These are phyloP conservation scores for Oophaga pumilio DNA, from an alignment of 2,113 vertebrate genomes.

Conservation along the genomic window DNA sequence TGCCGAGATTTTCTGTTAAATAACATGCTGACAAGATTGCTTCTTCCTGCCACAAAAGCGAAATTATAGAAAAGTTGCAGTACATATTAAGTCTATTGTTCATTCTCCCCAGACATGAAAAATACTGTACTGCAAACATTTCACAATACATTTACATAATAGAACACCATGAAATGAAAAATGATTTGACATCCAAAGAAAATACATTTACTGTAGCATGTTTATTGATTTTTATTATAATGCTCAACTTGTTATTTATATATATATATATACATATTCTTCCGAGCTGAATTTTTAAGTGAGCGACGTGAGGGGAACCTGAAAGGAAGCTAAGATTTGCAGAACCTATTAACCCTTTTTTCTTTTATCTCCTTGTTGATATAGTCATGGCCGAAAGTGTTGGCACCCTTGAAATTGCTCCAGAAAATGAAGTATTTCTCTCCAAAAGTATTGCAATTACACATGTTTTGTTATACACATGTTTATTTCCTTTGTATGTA, in stretches of 20 bases:
- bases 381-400: no score
- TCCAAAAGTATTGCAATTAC: no score
- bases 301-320: constrained; percentile 16
- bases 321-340: not conserved
- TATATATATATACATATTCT: constrained; percentile 30
- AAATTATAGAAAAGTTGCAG: constrained; percentile 56
- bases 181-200: constrained; percentile 56
- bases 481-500: no score
- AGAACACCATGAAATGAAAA: constrained; percentile 52
- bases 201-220: constrained; percentile 51
- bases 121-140: constrained; percentile 55
- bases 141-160: constrained; percentile 55
- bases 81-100: constrained; percentile 57
- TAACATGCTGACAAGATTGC: constrained; percentile 55
- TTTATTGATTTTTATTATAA: constrained; percentile 56
- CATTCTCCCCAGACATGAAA: constrained; percentile 54
- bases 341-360: not conserved
- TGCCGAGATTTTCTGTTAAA: constrained; percentile 51
- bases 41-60: constrained; percentile 51
- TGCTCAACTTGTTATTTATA: constrained; percentile 51
- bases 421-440: no score
- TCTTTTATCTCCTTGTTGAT: not conserved
- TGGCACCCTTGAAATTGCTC: no score
- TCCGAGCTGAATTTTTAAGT: constrained; percentile 1
- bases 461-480: no score